Base-by-base conservation (phyloP, 35 echinoderm and acorn worm genomes). In the Apostichopus parvimensis region DNA sequence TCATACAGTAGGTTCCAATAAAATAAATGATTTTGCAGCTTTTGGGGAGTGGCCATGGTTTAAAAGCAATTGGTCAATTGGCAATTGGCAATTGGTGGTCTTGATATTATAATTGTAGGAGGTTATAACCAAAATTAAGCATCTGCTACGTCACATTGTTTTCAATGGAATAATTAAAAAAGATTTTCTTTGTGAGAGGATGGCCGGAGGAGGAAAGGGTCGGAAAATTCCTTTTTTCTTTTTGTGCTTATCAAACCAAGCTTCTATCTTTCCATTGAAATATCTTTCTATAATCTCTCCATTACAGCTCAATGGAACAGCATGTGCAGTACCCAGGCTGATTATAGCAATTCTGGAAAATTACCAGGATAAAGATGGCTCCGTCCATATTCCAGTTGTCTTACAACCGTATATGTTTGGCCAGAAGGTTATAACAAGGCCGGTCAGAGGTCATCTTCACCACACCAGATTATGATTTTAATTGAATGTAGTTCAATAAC, bases 241-340 rank as follows among this genome's bases (percentile, higher is more conserved):
- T 45, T 45, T 45, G 34, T 45, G 34, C 34, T 45, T 45, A 45
- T 45, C 34, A 45, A 45, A 45, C 34, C 34, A 45, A 45, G 3
- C 34, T 45, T 4, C 34, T 45, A 1, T 61, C 12, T 61, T 61
- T 12, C 58, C 58, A 8, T 11, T 61, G 8, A 61, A 25, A 79
- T 13, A 14, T 20, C 12, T 55, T 52, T 53, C 25, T 90, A 6
- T 77, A 45, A 80, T 18, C 72, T 83, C 68, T 94, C 56, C 77
- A 5, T 82, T 90, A 56, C 92, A 98, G 96, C 54, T 98, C 53
- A 98, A 98, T 93, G 96, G 96, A 18, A 98, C 96, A 94, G 96
- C 94, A 6, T 98, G 96, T 95, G 96, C 96, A 73, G 94, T 98
- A 54, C 96, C 96, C 1, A 53, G 96, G 6, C 84, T 98, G 79